Evolutionary conservation across 2,797 vertebrate genomes (phyloP).

Genomic region (Hapalemur alaotrensis): DNA sequence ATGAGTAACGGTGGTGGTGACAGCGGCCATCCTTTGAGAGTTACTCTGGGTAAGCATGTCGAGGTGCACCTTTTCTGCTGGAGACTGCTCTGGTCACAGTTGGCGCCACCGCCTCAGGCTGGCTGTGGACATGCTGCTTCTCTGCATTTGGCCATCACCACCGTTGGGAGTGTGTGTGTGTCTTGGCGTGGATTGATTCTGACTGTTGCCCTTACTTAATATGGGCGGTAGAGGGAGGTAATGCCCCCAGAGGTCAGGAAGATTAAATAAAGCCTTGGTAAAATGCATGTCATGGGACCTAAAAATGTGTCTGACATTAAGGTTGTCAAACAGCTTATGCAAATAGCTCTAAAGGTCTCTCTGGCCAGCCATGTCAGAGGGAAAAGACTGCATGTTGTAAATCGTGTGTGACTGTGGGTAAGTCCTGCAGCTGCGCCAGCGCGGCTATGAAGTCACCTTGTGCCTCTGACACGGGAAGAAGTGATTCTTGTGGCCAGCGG

Average conservation of each 20-base stretch:
- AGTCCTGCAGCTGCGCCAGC: background rate
- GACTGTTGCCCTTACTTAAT: background rate
- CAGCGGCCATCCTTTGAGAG: accelerated
- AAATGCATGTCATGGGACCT: background rate
- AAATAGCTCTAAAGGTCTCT: background rate
- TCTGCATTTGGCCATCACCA: background rate
- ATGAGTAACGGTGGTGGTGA: accelerated
- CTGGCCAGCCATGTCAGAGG: background rate
- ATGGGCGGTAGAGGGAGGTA: background rate
- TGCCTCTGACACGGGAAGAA: accelerated
- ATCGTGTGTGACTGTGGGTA: accelerated
- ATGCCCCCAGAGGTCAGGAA: background rate
- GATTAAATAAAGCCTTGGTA: background rate
- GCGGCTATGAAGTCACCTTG: accelerated
- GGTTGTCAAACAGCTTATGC: background rate
- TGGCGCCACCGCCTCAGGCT: accelerated
- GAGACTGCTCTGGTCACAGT: too few species aligned
- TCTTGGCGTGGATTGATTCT: accelerated
- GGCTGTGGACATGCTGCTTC: background rate
- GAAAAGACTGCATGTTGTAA: background rate
- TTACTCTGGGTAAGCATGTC: accelerated
- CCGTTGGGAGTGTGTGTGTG: accelerated
- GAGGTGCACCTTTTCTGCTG: accelerated
- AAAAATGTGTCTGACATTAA: background rate
- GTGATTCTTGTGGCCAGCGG: accelerated